A percentile compares a stretch with the other conserved stretches of the same genome.
Evolutionary conservation across 2,797 vertebrate genomes (phyloP).

Genomic region (Parauchenoglanis punctatus): DNA sequence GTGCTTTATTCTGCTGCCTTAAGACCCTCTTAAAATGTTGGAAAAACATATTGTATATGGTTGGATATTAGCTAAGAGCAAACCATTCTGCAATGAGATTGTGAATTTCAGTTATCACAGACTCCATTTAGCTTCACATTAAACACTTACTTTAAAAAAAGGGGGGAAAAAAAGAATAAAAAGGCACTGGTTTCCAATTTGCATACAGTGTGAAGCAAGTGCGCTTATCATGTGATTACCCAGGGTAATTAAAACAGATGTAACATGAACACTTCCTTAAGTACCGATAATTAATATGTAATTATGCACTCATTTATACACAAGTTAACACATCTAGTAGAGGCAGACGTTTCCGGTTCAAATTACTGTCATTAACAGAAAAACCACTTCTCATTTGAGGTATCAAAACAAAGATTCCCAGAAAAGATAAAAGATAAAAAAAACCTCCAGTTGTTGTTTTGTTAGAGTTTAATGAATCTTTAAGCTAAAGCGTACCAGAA

Average conservation of each 20-base stretch:
- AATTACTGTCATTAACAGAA: conserved; percentile 64
- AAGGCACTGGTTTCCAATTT: conserved; percentile 54
- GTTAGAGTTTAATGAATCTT: conserved; percentile 44
- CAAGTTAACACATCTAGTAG: conserved; percentile 67
- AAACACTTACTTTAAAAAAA: conserved; percentile 38
- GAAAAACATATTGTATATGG: conserved; percentile 44
- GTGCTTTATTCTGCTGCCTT: background rate
- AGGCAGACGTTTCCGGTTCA: conserved; percentile 63
- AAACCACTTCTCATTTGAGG: conserved; percentile 56
- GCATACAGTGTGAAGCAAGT: conserved; percentile 63
- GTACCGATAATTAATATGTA: conserved; percentile 70
- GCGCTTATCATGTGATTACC: conserved; percentile 64
- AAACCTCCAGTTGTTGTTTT: conserved; percentile 50
- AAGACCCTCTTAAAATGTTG: conserved; percentile 12
- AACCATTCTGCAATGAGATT: conserved; percentile 27
- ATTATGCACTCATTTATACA: conserved; percentile 70
- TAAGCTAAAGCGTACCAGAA: conserved; percentile 31
- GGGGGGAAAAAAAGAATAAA: background rate
- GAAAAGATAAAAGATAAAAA: conserved; percentile 52
- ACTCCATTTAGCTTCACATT: conserved; percentile 27
- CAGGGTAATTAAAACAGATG: conserved; percentile 70
- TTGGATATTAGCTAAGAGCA: conserved; percentile 28
- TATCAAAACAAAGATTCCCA: conserved; percentile 62
- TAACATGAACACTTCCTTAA: conserved; percentile 69
- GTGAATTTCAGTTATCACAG: conserved; percentile 31